Base-by-base conservation (phyloP, 2,888 invertebrate genomes). In the Leuctra nigra region DNA sequence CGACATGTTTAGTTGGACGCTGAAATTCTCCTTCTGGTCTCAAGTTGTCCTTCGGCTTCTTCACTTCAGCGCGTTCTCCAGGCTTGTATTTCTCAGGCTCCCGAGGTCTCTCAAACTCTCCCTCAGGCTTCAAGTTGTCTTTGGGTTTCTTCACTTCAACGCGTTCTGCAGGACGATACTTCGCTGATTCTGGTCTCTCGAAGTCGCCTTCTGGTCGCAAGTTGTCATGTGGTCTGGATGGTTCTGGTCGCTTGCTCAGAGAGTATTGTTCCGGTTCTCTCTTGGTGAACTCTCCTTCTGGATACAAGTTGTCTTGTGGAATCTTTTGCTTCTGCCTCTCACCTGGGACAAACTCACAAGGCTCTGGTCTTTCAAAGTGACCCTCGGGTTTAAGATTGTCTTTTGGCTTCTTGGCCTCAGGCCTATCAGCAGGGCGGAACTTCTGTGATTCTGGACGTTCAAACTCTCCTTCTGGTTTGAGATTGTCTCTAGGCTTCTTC, bases 401-500 rank as follows among this genome's bases (percentile, higher is more conserved):
- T 23, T 52, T 52, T n/a, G 52, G 57, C 22, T 48, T 57, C 29
- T 54, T 35, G 1, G 47, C 20, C 38, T 57, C 54, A 14, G 14
- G 48, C 18, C 62, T 46, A 56, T 67, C 64, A 7, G 48, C 57
- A 13, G 57, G 47, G 4, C 18, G 29, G 25, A 56, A 53, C 23
- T 53, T 58, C 58, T 59, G 60, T 48, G 47, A 39, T 18, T 61
- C 52, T 20, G 55, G 61, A 55, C 70, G 68, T 55, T 76, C 75
- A 61, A 81, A 80, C 1, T 81, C 79, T 1, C 84, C 83, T 66
- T 83, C 84, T 0, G 80, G 76, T 50, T 70, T 73, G 1, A 83
- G 69, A 67, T 83, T 84, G 62, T 84, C 83, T 63, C 76, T 70
- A 0, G 81, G 86, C 62, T 76, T 83, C 62, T 72, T 77, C 4